Conservation (phyloP, 2,797 vertebrate genomes). For the Poecilia velifera region DNA sequence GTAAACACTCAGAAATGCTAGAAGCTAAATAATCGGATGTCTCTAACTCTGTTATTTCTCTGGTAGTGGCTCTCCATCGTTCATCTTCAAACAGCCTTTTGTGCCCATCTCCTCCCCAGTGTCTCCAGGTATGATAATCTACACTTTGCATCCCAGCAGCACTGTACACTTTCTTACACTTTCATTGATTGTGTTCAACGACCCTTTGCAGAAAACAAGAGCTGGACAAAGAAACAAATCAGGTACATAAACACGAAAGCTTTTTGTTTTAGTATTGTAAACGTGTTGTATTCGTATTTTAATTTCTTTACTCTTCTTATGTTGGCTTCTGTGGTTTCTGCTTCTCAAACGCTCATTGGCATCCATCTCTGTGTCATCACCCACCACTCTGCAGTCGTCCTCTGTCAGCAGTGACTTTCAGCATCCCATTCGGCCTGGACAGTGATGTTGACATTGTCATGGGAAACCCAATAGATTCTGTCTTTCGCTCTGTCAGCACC, state of each 20-base stretch:
- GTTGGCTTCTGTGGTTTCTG: slow-evolving; percentile 76
- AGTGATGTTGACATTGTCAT: slow-evolving; percentile 95
- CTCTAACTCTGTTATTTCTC: slow-evolving; percentile 10
- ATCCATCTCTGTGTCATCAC: slow-evolving; percentile 45
- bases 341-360: slow-evolving; percentile 44
- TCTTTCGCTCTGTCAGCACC: slow-evolving; percentile 88
- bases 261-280: slow-evolving; percentile 29
- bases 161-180: not conserved
- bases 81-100: slow-evolving; percentile 87
- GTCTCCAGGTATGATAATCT: slow-evolving; percentile 74
- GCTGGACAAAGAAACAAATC: slow-evolving; percentile 89
- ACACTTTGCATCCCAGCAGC: not conserved
- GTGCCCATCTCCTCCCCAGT: slow-evolving; percentile 80
- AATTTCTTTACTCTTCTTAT: slow-evolving; percentile 58
- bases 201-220: slow-evolving; percentile 82
- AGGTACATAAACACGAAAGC: slow-evolving; percentile 73
- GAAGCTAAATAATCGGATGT: not conserved
- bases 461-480: slow-evolving; percentile 88
- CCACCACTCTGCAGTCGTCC: slow-evolving; percentile 77
- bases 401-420: slow-evolving; percentile 91
- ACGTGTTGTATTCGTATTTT: slow-evolving; percentile 58
- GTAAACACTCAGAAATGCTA: not conserved
- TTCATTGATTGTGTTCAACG: not conserved
- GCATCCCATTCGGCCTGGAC: slow-evolving; percentile 95
- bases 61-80: slow-evolving; percentile 84